Evolutionary conservation across 2,113 vertebrate genomes (phyloP).

Genomic region (Fukomys damarensis): DNA sequence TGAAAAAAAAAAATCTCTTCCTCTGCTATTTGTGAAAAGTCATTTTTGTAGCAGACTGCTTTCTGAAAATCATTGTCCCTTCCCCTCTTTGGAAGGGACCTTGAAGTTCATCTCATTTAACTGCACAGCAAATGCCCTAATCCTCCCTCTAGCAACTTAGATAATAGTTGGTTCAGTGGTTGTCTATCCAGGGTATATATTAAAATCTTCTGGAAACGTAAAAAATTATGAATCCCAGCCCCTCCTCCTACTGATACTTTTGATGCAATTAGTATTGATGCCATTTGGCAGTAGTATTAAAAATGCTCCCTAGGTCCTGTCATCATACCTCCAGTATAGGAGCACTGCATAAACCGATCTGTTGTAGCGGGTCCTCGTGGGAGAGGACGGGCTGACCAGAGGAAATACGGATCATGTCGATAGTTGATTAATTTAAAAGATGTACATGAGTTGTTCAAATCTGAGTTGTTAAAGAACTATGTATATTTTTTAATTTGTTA

Average conservation of each 20-base stretch:
- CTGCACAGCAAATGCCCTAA: neutral
- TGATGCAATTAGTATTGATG: neutral
- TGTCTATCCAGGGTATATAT: constrained; percentile 35
- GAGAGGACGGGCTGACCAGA: neutral
- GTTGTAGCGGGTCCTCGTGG: neutral
- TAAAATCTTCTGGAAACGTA: constrained; percentile 19
- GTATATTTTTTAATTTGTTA: neutral
- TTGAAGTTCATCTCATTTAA: constrained; percentile 32
- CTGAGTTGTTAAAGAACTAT: neutral
- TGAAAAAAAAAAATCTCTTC: constrained; percentile 43
- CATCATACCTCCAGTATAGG: neutral
- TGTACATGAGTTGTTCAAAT: neutral
- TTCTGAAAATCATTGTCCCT: constrained; percentile 51
- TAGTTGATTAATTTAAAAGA: neutral
- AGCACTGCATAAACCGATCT: neutral
- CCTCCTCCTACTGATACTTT: neutral
- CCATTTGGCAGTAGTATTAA: neutral
- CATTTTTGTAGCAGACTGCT: constrained; percentile 46
- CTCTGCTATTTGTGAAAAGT: constrained; percentile 50
- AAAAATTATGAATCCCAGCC: neutral
- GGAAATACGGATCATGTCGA: neutral
- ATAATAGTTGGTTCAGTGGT: neutral
- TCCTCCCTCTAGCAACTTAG: neutral
- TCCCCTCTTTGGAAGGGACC: constrained; percentile 43
- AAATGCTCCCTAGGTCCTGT: neutral